Evolutionary conservation across 2,797 vertebrate species (phyloP).

Genomic region (Enteromius anoplus): DNA sequence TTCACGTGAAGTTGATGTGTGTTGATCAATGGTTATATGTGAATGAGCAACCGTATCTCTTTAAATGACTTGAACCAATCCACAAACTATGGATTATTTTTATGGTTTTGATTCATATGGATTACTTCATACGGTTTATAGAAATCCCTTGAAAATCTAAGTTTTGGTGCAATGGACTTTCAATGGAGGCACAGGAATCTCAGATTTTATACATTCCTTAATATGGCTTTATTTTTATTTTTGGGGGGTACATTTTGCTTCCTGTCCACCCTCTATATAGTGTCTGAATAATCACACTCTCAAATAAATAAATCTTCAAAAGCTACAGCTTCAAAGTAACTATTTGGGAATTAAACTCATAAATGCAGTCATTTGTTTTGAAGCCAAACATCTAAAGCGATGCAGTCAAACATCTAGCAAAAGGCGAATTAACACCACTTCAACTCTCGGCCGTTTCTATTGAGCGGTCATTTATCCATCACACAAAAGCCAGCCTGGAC

Average conservation of each 20-base stretch:
- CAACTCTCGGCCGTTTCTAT: conserved; percentile 32
- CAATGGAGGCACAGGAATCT: not conserved
- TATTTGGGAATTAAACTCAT: not conserved
- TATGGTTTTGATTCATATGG: not conserved
- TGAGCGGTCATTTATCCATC: conserved; percentile 42
- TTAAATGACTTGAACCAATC: not conserved
- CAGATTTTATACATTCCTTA: not conserved
- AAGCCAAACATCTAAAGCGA: not conserved
- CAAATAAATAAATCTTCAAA: not conserved
- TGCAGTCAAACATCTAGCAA: not conserved
- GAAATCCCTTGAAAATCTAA: not conserved
- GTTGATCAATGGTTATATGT: not conserved
- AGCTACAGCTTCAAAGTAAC: not conserved
- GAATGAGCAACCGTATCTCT: not conserved
- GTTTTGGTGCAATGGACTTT: not conserved
- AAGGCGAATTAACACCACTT: not conserved
- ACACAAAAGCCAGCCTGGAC: conserved; percentile 40
- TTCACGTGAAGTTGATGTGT: not conserved
- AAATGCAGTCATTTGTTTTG: not conserved
- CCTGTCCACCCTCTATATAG: not conserved
- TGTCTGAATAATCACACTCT: not conserved
- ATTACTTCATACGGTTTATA: not conserved
- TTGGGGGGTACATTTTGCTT: not conserved
- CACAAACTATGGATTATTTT: not conserved
- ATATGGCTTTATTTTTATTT: not conserved